These are phyloP conservation scores for Oxycera nigricornis DNA, from an alignment of 2,888 invertebrate genomes.

Conservation along the genomic window DNA sequence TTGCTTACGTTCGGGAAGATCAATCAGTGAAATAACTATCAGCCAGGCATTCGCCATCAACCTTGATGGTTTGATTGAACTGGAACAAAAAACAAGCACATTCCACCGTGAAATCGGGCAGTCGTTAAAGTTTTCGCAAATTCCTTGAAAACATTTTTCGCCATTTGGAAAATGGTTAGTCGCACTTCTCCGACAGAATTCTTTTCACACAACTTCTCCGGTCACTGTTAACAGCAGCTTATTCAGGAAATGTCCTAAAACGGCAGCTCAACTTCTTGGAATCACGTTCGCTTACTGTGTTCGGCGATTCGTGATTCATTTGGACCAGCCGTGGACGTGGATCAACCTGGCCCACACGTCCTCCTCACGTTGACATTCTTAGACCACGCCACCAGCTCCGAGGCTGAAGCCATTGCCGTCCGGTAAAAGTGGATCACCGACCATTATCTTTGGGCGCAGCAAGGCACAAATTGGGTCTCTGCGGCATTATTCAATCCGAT, in stretches of 20 bases:
- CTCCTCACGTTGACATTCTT: background rate
- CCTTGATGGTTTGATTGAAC: too few species aligned
- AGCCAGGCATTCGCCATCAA: too few species aligned
- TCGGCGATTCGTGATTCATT: background rate
- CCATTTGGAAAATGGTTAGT: too few species aligned
- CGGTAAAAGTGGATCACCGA: slow-evolving; percentile 5
- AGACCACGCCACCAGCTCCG: background rate
- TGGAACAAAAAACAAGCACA: too few species aligned
- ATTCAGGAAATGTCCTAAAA: background rate
- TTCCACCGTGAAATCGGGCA: too few species aligned
- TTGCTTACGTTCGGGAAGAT: too few species aligned
- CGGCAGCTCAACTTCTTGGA: background rate
- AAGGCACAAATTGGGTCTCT: slow-evolving; percentile 1
- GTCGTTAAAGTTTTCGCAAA: too few species aligned
- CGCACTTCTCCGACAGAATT: too few species aligned
- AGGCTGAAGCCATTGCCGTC: background rate
- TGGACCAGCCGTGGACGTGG: background rate
- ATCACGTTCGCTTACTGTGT: background rate
- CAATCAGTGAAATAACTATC: too few species aligned
- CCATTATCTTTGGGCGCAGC: background rate
- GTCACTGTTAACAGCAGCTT: background rate
- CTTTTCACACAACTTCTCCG: background rate
- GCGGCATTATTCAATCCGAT: background rate
- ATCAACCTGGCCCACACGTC: background rate
- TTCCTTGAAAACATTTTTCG: too few species aligned